Conservation (phyloP, 2,797 vertebrate genomes). For the Alca torda region DNA sequence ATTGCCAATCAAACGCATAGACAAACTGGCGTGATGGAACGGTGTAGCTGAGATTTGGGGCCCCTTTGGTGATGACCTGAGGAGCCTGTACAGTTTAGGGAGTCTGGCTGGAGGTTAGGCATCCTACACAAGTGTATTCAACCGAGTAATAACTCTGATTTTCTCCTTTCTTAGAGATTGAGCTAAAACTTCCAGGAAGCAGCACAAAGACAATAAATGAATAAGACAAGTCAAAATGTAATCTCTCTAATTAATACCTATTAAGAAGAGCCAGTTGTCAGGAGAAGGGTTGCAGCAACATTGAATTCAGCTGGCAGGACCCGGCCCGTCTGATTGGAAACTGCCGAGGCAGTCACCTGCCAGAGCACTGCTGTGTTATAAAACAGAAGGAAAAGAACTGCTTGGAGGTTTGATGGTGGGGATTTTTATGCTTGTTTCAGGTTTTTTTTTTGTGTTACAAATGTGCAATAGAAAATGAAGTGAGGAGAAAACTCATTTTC, state of each 20-base stretch:
- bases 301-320: neutral
- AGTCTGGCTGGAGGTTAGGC: neutral
- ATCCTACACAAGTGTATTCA: neutral
- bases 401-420: neutral
- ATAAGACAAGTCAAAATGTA: neutral
- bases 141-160: neutral
- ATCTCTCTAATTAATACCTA: neutral
- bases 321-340: neutral
- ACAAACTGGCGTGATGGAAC: neutral
- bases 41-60: neutral
- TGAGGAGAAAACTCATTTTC: neutral
- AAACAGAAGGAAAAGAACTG: neutral
- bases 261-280: neutral
- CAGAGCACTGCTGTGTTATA: neutral
- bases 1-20: neutral
- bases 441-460: neutral
- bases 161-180: neutral
- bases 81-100: neutral
- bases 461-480: neutral
- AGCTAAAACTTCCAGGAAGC: neutral
- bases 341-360: neutral
- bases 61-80: neutral
- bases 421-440: neutral
- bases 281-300: neutral
- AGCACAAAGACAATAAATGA: neutral